Percentiles rank a stretch among this genome's conserved stretches.
Conservation (phyloP, 2,888 invertebrate species). For the Anarsia innoxiella region DNA sequence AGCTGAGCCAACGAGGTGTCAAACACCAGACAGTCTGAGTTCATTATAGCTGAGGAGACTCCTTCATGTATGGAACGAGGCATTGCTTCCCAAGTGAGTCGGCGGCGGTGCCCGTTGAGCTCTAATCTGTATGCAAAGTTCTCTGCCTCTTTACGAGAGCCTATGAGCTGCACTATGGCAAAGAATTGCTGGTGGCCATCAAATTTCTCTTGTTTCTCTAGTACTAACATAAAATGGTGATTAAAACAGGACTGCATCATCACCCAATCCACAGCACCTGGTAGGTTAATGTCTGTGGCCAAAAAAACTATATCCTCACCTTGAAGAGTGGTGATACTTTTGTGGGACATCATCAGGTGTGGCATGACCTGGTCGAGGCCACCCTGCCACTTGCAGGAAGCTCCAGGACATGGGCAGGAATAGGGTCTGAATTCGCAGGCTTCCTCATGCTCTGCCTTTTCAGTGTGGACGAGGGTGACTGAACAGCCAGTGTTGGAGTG, state of each 20-base stretch:
- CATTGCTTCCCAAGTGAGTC: conserved; percentile 99
- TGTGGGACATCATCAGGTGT: conserved; percentile 97
- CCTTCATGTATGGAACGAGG: conserved; percentile 99
- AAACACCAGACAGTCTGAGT: conserved; percentile 98
- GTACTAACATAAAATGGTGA: conserved; percentile 99
- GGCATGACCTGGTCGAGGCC: conserved; percentile 98
- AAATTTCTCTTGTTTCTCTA: conserved; percentile 98
- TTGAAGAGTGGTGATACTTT: conserved; percentile 98
- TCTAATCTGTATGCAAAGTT: conserved; percentile 99
- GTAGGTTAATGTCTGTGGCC: conserved; percentile 99
- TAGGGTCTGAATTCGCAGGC: conserved; percentile 98
- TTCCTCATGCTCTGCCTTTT: conserved; percentile 99
- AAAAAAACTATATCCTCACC: conserved; percentile 99
- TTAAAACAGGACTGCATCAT: conserved; percentile 99
- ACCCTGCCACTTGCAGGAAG: conserved; percentile 99
- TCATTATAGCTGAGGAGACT: conserved; percentile 96
- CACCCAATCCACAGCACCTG: conserved; percentile 99
- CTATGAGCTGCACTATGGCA: conserved; percentile 99
- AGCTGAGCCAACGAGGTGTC: conserved; percentile 98
- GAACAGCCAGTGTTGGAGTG: conserved; percentile 97
- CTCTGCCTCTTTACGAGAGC: conserved; percentile 98
- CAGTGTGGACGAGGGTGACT: conserved; percentile 94
- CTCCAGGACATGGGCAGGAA: conserved; percentile 99
- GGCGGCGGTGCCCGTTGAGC: conserved; percentile 93
- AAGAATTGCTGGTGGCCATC: conserved; percentile 98